phyloP scores from a whole-genome alignment of 2,113 vertebrate genomes.

The Lampris megalopsis region DNA sequence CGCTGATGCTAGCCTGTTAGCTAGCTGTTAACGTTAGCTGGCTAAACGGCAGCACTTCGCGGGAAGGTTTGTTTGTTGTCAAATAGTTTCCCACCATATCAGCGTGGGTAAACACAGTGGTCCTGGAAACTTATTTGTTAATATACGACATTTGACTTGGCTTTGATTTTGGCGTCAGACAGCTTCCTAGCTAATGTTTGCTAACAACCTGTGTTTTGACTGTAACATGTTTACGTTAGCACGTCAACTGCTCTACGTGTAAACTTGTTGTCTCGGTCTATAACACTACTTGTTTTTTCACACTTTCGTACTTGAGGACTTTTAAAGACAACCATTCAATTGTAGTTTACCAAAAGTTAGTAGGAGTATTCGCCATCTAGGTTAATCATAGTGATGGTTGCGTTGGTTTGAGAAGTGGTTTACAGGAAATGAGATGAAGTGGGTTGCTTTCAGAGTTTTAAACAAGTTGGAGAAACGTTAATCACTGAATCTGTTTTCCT shows the following conservation, averaged over 20 bases:
- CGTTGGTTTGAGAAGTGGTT: neutral
- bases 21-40: conserved; percentile 58
- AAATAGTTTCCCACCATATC: conserved; percentile 24
- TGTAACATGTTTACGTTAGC: conserved; percentile 77
- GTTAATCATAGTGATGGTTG: neutral
- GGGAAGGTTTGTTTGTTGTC: conserved; percentile 74
- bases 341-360: neutral
- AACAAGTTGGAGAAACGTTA: neutral
- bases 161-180: conserved; percentile 29
- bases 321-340: neutral
- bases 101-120: conserved; percentile 35
- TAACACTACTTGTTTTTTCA: too few species aligned
- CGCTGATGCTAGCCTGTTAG: conserved; percentile 56
- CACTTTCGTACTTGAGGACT: too few species aligned
- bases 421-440: neutral
- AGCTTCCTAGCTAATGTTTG: conserved; percentile 72
- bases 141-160: conserved; percentile 11
- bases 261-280: conserved; percentile 2
- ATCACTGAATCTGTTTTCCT: too few species aligned
- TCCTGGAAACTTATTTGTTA: conserved; percentile 8
- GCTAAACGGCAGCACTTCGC: conserved; percentile 72
- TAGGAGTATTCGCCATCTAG: neutral
- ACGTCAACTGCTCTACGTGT: conserved; percentile 39
- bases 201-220: conserved; percentile 75
- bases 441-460: neutral